phyloP scores from a whole-genome alignment of 2,888 invertebrate genomes.

The Ellobium chinense region DNA sequence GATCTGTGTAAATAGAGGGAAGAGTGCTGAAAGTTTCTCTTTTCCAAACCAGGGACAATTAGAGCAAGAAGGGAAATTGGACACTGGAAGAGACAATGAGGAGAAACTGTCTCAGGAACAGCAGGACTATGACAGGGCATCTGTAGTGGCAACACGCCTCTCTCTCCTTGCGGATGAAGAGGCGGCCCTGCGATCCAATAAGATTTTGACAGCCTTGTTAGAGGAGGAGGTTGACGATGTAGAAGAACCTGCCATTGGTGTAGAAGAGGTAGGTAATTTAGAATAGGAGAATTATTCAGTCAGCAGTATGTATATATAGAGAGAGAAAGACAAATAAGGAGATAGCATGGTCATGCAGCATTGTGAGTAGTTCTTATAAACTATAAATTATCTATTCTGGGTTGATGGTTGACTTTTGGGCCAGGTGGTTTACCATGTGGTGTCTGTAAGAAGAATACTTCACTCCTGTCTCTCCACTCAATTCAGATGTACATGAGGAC shows the following conservation, averaged over 20 bases:
- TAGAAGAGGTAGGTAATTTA: slow-evolving; percentile 76
- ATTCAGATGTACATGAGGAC: too few species aligned
- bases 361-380: too few species aligned
- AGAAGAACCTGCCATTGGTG: slow-evolving; percentile 62
- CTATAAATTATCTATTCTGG: too few species aligned
- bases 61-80: slow-evolving; percentile 61
- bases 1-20: too few species aligned
- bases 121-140: slow-evolving; percentile 4
- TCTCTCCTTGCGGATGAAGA: slow-evolving; percentile 65
- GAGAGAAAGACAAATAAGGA: too few species aligned
- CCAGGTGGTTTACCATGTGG: too few species aligned
- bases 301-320: too few species aligned
- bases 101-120: slow-evolving; percentile 51
- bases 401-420: too few species aligned
- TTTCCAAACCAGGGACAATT: slow-evolving; percentile 67
- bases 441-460: not conserved
- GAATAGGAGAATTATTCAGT: too few species aligned
- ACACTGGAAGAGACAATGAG: slow-evolving; percentile 53
- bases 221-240: slow-evolving; percentile 59
- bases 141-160: slow-evolving; percentile 45
- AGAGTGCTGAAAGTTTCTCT: not conserved
- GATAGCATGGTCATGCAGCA: too few species aligned
- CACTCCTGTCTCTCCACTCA: too few species aligned
- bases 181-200: slow-evolving; percentile 66
- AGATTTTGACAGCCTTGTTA: slow-evolving; percentile 68